Evolutionary conservation across 2,888 invertebrate genomes (phyloP), one percentile per base, ranked within the genome.

Genomic region (Lutraria lutraria): DNA sequence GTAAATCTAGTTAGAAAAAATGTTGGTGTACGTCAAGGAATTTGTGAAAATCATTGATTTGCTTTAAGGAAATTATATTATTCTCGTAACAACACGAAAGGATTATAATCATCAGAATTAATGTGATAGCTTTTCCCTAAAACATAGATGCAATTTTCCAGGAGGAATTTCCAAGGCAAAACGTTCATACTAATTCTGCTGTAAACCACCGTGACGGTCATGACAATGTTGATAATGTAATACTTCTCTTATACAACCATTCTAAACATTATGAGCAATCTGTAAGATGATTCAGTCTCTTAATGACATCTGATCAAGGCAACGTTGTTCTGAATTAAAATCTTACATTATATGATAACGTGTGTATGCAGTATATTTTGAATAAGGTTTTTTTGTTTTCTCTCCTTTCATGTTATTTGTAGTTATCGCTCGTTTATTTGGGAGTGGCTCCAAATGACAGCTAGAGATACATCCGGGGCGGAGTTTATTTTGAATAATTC

Each of bases 121-220:
- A n/a, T 25, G 63, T 68, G 0, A 43, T 68, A 25, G 60, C 43
- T 68, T 68, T 68, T 25, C 63, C 63, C 8, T 1, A 19, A n/a
- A 63, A 63, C 10, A 25, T 25, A 25, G 12, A 68, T 68, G 12
- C 63, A 68, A 60, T 60, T 60, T 68, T 68, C 63, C 25, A 25
- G 25, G 63, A 25, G 63, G 63, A 68, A 68, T 25, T 68, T 68
- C 25, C 25, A n/a, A 68, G 43, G 43, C 43, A 43, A 68, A 68
- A 68, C 10, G 1, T 68, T 68, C 4, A 25, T 68, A 68, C 4
- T 25, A 25, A n/a, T 68, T 68, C 63, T 25, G 25, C 25, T 68
- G n/a, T 68, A 25, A n/a, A 68, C 63, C 63, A 68, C 63, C 63
- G 63, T 68, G 25, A 10, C 63, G n/a, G 63, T 68, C 63, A 68